Percentiles rank a stretch among this genome's conserved stretches.
Evolutionary conservation across 2,113 vertebrate species (phyloP).

Genomic region (Kryptolebias marmoratus): DNA sequence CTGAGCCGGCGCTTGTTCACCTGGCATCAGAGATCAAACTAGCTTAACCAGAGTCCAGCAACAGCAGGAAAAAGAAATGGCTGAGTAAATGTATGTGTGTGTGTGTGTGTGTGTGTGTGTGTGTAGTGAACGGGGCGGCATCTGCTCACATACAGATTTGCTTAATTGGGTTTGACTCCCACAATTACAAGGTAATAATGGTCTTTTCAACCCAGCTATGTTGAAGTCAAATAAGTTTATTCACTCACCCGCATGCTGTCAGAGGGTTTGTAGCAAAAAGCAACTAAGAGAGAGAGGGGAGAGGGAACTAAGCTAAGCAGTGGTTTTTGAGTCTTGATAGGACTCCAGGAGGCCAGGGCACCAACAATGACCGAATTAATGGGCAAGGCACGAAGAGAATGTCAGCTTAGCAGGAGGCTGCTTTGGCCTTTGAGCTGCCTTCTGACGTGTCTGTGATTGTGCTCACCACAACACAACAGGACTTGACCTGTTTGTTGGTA

Average conservation of each 20-base stretch:
- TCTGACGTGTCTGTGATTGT: conserved; percentile 72
- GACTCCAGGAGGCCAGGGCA: conserved; percentile 80
- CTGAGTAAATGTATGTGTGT: conserved; percentile 28
- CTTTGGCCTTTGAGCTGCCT: conserved; percentile 77
- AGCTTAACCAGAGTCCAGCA: conserved; percentile 60
- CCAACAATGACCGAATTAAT: conserved; percentile 85
- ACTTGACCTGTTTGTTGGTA: conserved; percentile 70
- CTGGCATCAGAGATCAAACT: conserved; percentile 42
- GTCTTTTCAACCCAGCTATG: conserved; percentile 68
- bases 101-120: not conserved
- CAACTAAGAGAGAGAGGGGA: conserved; percentile 38
- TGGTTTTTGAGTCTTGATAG: conserved; percentile 83
- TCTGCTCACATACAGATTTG: conserved; percentile 83
- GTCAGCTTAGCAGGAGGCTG: conserved; percentile 78
- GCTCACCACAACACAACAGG: conserved; percentile 69
- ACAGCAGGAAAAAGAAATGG: conserved; percentile 56
- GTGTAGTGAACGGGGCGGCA: conserved; percentile 65
- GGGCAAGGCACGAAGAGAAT: conserved; percentile 82
- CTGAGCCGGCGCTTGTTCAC: conserved; percentile 46
- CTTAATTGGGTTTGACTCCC: conserved; percentile 86
- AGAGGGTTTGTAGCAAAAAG: conserved; percentile 59
- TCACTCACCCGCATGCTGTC: conserved; percentile 59
- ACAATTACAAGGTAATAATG: conserved; percentile 78
- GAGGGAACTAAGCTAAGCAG: conserved; percentile 79
- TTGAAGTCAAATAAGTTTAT: conserved; percentile 67